These are phyloP conservation scores for Xanthia togata DNA, from an alignment of 2,888 invertebrate genomes.

Conservation along the genomic window DNA sequence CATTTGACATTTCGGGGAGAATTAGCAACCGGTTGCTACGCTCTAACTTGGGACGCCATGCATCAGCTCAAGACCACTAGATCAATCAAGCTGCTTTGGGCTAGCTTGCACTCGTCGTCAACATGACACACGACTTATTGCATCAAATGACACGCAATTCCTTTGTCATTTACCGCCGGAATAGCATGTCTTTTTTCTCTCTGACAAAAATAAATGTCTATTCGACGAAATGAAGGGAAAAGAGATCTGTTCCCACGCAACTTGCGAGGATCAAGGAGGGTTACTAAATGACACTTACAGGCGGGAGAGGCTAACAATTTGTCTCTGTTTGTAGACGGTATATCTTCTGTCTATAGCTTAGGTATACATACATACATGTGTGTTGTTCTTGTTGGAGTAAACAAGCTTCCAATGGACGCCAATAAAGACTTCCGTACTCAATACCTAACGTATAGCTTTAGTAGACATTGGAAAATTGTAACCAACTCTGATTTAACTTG, in stretches of 20 bases:
- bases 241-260: constrained; percentile 58
- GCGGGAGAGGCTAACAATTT: constrained; percentile 47
- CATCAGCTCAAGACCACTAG: background rate
- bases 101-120: background rate
- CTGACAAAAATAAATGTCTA: constrained; percentile 39
- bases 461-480: background rate
- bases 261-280: constrained; percentile 57
- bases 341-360: constrained; percentile 13
- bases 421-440: background rate
- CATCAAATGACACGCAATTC: constrained; percentile 7
- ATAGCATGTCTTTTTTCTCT: constrained; percentile 24
- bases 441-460: background rate
- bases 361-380: background rate
- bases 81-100: background rate
- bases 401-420: constrained; percentile 15
- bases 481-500: constrained; percentile 2
- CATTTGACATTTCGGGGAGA: background rate
- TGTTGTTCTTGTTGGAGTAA: constrained; percentile 19
- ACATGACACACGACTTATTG: constrained; percentile 2
- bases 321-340: constrained; percentile 37
- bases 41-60: background rate
- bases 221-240: constrained; percentile 49
- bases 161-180: constrained; percentile 31
- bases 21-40: background rate
- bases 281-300: constrained; percentile 60